Evolutionary conservation across 1,140 invertebrate genomes (phyloP).

Genomic region (Eumeta japonica): DNA sequence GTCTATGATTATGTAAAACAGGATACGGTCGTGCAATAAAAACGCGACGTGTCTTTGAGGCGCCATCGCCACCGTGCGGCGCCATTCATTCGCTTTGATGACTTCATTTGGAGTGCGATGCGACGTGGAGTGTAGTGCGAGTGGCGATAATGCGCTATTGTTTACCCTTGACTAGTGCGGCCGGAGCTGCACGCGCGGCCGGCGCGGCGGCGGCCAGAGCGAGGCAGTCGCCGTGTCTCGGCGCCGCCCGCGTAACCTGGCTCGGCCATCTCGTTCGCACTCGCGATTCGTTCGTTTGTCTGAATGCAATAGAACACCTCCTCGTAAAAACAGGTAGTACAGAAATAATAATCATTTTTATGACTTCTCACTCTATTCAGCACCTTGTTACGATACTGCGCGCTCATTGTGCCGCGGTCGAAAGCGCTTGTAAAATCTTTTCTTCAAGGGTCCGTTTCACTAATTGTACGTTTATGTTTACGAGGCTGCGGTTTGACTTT

Average conservation of each 20-base stretch:
- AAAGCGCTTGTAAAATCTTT: slow-evolving; percentile 57
- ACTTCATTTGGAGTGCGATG: slow-evolving; percentile 50
- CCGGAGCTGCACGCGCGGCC: slow-evolving; percentile 41
- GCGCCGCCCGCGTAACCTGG: slow-evolving; percentile 22
- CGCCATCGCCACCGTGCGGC: slow-evolving; percentile 28
- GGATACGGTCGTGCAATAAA: slow-evolving; percentile 53
- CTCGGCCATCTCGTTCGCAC: slow-evolving; percentile 31
- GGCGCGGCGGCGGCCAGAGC: slow-evolving; percentile 42
- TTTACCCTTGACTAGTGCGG: slow-evolving; percentile 54
- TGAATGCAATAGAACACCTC: slow-evolving; percentile 29
- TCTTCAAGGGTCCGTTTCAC: slow-evolving; percentile 55
- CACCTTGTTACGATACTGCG: slow-evolving; percentile 58
- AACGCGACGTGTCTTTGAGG: slow-evolving; percentile 43
- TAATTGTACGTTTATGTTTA: slow-evolving; percentile 58
- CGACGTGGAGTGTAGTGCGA: slow-evolving; percentile 26
- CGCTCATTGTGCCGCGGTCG: slow-evolving; percentile 52
- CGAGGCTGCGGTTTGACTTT: slow-evolving; percentile 48
- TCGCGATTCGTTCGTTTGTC: slow-evolving; percentile 5
- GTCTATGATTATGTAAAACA: too few relatives aligned
- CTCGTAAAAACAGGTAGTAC: slow-evolving; percentile 59
- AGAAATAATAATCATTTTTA: slow-evolving; percentile 62
- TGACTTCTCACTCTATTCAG: slow-evolving; percentile 61
- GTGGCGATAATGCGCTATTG: slow-evolving; percentile 53
- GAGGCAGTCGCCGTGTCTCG: slow-evolving; percentile 18
- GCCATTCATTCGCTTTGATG: slow-evolving; percentile 54